These are phyloP conservation scores for Ichneumoninae sp. DNA, from an alignment of 2,888 invertebrate species.

Conservation along the genomic window DNA sequence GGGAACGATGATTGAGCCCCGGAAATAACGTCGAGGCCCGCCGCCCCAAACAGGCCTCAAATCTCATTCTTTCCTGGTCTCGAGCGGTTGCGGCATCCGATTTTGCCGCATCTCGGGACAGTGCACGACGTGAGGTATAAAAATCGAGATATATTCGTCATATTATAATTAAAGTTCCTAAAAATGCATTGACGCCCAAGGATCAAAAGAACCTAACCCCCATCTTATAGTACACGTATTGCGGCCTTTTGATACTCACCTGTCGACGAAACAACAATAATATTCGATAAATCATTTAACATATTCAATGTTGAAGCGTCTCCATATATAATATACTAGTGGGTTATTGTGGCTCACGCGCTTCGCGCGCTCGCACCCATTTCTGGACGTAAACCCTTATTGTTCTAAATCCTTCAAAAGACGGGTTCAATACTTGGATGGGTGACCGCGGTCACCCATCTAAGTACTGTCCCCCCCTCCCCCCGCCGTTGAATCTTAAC, in stretches of 20 bases:
- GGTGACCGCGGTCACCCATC: too few relatives aligned
- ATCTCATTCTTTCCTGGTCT: conserved; percentile 42
- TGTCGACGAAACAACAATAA: neutral
- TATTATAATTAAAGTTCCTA: neutral
- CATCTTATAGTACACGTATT: too few relatives aligned
- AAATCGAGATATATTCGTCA: neutral
- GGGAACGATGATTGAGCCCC: conserved; percentile 71
- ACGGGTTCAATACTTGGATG: too few relatives aligned
- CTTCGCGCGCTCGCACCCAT: too few relatives aligned
- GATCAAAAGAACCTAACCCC: neutral
- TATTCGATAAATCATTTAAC: neutral
- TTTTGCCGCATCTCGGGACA: conserved; percentile 45
- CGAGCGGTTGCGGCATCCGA: conserved; percentile 38
- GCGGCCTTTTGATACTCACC: too few relatives aligned
- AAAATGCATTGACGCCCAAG: too few relatives aligned
- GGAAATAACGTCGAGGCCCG: conserved; percentile 71
- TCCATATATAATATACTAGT: too few relatives aligned
- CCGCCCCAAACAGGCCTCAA: conserved; percentile 58
- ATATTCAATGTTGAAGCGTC: neutral
- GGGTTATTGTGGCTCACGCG: too few relatives aligned
- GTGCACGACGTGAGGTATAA: conserved; percentile 59
- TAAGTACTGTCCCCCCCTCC: too few relatives aligned
- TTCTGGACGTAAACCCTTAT: too few relatives aligned
- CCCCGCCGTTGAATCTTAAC: too few relatives aligned
- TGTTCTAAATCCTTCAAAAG: too few relatives aligned